These are phyloP conservation scores for Dendrocincla fuliginosa DNA, from an alignment of 2,797 vertebrate species.

Conservation along the genomic window DNA sequence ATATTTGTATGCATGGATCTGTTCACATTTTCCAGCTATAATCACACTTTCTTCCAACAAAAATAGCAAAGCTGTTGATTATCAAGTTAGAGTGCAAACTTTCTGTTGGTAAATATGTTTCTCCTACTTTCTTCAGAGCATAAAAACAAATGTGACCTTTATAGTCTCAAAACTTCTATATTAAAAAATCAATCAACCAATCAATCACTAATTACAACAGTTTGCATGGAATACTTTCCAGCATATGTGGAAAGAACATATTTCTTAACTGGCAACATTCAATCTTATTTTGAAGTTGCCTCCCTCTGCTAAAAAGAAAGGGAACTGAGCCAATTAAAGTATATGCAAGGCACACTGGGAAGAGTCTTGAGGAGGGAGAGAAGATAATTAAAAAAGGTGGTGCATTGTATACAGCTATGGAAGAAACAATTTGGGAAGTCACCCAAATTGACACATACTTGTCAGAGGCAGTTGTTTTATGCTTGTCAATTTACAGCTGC, in stretches of 20 bases:
- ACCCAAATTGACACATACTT: neutral
- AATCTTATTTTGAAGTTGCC: neutral
- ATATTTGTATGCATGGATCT: neutral
- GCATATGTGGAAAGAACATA: neutral
- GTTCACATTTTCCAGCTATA: slow-evolving; percentile 20
- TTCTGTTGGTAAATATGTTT: slow-evolving; percentile 35
- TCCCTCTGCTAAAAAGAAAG: neutral
- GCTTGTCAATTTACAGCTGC: neutral
- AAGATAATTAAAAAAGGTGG: neutral
- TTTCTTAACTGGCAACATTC: slow-evolving; percentile 22
- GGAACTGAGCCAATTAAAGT: neutral
- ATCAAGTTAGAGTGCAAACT: slow-evolving; percentile 19
- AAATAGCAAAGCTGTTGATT: slow-evolving; percentile 45
- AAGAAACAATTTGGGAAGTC: neutral
- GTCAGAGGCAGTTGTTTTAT: neutral
- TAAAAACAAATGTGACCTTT: slow-evolving; percentile 20
- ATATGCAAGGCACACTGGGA: neutral
- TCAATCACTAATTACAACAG: slow-evolving; percentile 18
- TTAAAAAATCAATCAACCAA: neutral
- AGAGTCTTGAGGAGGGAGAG: neutral
- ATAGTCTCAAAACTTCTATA: neutral
- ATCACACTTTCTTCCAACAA: neutral
- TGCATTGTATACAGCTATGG: neutral
- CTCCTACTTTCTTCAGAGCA: neutral
- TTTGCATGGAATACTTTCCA: neutral